Evolutionary conservation across 1,140 invertebrate species (phyloP).

Genomic region (Lutraria rhynchaena): DNA sequence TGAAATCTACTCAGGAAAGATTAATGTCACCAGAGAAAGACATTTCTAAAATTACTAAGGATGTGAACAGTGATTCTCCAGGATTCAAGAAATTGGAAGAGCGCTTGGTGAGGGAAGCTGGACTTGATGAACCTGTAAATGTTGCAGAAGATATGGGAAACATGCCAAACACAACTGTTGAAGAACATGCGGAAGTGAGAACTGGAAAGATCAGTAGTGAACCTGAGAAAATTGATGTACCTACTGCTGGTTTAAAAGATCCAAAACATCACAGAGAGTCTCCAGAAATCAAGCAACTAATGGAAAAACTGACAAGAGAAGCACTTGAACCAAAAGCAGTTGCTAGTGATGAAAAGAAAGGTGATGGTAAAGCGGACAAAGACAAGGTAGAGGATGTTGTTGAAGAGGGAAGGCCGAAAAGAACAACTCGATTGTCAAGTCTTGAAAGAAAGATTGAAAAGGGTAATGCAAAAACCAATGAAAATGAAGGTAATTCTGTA

Average conservation of each 20-base stretch:
- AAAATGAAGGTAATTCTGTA: no score
- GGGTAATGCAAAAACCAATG: neutral
- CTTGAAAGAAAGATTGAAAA: neutral
- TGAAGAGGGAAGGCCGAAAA: neutral
- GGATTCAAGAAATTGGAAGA: conserved; percentile 15
- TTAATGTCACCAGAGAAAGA: neutral
- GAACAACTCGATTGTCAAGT: neutral
- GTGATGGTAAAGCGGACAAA: neutral
- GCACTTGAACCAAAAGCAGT: neutral
- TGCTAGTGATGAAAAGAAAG: neutral
- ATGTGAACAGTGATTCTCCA: neutral
- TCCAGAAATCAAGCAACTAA: conserved; percentile 15
- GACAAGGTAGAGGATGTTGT: neutral
- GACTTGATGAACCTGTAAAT: neutral
- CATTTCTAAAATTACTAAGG: neutral
- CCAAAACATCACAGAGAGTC: neutral
- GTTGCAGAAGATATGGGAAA: no score
- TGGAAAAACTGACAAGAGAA: conserved; percentile 7
- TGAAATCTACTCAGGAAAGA: neutral
- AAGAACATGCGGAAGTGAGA: no score
- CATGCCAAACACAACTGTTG: no score
- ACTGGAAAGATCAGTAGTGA: no score
- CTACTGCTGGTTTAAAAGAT: neutral
- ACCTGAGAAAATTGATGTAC: no score
- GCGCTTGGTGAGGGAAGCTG: conserved; percentile 11